phyloP scores from a whole-genome alignment of 2,113 vertebrate genomes.

The Oostethus manadensis region DNA sequence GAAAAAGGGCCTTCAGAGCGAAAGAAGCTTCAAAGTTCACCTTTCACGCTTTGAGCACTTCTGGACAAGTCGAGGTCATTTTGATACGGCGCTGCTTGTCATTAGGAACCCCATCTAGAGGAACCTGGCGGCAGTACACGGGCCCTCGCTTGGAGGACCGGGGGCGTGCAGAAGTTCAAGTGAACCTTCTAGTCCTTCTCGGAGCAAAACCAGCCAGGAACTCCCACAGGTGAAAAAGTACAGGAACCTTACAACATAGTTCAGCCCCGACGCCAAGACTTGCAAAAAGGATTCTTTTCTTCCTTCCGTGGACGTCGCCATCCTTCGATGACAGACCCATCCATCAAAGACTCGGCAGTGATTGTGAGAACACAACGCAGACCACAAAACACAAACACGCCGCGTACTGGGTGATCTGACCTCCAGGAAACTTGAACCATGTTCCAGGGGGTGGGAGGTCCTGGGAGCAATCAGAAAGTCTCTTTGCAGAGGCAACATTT shows the following conservation, averaged over 20 bases:
- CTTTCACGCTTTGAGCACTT: neutral
- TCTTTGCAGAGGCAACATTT: neutral
- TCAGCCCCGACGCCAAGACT: neutral
- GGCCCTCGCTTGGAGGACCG: neutral
- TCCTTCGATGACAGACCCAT: neutral
- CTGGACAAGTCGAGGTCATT: conserved; percentile 1
- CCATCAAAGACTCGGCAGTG: neutral
- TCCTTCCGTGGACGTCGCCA: neutral
- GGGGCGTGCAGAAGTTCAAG: neutral
- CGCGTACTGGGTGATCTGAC: neutral
- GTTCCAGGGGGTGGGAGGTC: neutral
- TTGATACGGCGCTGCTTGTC: too few species aligned
- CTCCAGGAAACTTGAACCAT: neutral
- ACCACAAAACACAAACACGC: neutral
- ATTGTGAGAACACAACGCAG: neutral
- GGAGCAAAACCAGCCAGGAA: neutral
- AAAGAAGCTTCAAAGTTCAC: neutral
- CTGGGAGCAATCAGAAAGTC: neutral
- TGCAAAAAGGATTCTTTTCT: neutral
- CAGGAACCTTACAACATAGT: neutral
- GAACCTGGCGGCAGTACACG: neutral
- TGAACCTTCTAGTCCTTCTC: neutral
- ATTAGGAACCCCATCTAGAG: neutral
- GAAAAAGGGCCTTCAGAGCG: too few species aligned
- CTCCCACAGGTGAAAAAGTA: neutral